Evolutionary conservation across 2,113 vertebrate species (phyloP), one percentile per base, ranked within the genome.

Genomic region (Romanogobio albipinnatus): DNA sequence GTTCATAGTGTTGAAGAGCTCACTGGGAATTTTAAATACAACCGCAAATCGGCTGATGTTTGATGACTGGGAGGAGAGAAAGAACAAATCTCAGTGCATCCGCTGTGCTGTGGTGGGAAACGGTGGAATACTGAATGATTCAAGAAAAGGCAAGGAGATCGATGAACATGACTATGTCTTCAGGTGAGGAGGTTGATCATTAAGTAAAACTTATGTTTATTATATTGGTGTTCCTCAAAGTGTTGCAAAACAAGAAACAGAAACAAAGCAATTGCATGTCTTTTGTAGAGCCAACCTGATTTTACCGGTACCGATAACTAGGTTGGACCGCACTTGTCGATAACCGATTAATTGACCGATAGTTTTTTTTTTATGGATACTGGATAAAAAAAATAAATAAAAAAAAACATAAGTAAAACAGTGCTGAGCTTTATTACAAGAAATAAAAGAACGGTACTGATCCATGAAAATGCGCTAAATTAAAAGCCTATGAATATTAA

Each of bases 91-190:
- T 0, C 5, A 14, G n/a, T 94, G 92, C 15, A 87, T 91, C 62
- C 93, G 89, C 79, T 96, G 93, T 29, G 95, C 94, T 0, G 92
- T 94, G 82, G 93, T 95, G 22, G 96, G 94, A 1, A 94, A 94
- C 5, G 94, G 94, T 0, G 96, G 96, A 17, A 96, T 96, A 4
- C 91, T 96, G 82, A 94, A 91, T 5, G 89, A 86, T 5, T 96
- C 96, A 0, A 64, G 71, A 29, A 93, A 90, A 87, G 96, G 96
- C 7, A 8, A 24, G 6, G 93, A 96, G 88, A 96, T 96, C 4
- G 94, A 96, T 82, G 1, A 71, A 0, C 95, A 96, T 5, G 90
- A 96, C 88, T 96, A 96, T 3, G 91, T 96, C 29, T 96, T 96
- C 92, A 95, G 96, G 96, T 96, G 47, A 76, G 74, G 26, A 53